A percentile compares a stretch with the other conserved stretches of the same genome.
These are phyloP conservation scores for Edolisoma coerulescens DNA, from an alignment of 2,113 vertebrate genomes.

Conservation along the genomic window DNA sequence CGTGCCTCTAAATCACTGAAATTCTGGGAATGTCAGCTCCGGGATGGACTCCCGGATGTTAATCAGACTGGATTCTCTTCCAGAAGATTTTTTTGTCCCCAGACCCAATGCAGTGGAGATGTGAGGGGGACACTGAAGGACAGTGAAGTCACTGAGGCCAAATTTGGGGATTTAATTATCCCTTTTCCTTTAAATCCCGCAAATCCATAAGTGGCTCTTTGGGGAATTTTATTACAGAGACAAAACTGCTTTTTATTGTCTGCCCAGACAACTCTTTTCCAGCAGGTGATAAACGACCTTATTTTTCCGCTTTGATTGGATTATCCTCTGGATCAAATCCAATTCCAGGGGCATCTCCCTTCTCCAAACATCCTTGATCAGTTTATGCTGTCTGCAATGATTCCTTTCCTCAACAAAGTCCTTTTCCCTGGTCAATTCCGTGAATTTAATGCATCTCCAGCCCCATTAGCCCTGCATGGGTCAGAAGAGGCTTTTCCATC, in stretches of 20 bases:
- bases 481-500: not conserved
- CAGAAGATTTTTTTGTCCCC: not conserved
- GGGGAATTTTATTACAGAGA: not conserved
- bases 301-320: not conserved
- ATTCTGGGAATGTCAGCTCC: not conserved
- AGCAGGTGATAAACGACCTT: not conserved
- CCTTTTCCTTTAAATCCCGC: not conserved
- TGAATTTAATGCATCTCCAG: not conserved
- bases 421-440: not conserved
- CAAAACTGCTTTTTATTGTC: not conserved
- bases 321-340: not conserved
- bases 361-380: not conserved
- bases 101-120: fast-evolving
- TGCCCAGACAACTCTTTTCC: not conserved
- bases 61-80: not conserved
- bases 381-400: not conserved
- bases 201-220: not conserved
- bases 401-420: not conserved
- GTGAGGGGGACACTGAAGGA: not conserved
- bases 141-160: not conserved
- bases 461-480: not conserved
- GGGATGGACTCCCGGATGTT: not conserved
- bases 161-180: not conserved
- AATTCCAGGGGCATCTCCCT: not conserved
- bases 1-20: not conserved